Evolutionary conservation across 2,113 vertebrate species (phyloP).

Genomic region (Etheostoma cragini): DNA sequence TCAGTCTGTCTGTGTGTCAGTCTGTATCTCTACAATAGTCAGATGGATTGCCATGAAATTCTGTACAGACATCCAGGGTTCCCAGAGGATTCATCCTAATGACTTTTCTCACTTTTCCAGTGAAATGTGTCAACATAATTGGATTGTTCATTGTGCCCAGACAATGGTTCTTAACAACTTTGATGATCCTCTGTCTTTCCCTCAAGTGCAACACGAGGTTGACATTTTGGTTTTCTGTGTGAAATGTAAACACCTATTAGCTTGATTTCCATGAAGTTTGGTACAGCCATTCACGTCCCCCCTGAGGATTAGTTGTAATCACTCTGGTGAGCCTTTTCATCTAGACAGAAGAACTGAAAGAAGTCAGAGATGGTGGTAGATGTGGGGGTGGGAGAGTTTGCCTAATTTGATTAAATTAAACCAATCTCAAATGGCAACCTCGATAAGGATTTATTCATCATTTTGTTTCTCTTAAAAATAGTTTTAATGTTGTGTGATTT

Average conservation of each 20-base stretch:
- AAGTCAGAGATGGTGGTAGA: constrained; percentile 38
- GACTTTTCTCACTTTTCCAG: background rate
- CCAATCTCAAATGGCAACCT: constrained; percentile 79
- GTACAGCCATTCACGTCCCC: background rate
- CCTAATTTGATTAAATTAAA: constrained; percentile 81
- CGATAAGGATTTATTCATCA: constrained; percentile 81
- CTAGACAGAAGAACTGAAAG: constrained; percentile 16
- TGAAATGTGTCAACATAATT: background rate
- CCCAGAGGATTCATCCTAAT: background rate
- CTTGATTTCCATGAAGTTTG: background rate
- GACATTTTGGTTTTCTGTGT: too few species aligned
- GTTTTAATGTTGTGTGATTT: constrained; percentile 82
- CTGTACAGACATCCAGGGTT: background rate
- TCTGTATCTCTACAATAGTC: background rate
- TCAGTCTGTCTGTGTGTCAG: background rate
- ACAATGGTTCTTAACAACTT: too few species aligned
- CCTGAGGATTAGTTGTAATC: too few species aligned
- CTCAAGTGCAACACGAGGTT: too few species aligned
- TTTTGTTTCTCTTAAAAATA: constrained; percentile 80
- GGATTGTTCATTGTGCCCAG: background rate
- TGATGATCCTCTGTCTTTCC: too few species aligned
- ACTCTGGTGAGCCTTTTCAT: background rate
- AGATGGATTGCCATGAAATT: background rate
- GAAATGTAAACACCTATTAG: too few species aligned
- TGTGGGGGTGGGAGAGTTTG: constrained; percentile 40